Base-by-base conservation (phyloP, 2,888 invertebrate genomes). In the Latrodectus hesperus region DNA sequence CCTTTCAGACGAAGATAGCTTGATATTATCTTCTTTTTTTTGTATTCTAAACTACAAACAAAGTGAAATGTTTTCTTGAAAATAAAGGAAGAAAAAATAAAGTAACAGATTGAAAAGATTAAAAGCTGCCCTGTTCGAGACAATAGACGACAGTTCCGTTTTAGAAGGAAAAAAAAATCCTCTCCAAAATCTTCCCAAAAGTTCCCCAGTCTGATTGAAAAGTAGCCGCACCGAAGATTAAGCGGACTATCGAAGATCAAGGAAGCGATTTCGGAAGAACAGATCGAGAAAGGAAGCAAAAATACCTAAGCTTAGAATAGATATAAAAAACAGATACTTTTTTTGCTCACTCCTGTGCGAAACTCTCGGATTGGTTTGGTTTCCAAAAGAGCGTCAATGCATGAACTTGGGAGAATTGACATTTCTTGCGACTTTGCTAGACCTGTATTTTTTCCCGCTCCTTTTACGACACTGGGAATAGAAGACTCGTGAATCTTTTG, bases 351-450 rank as follows among this genome's bases (percentile, higher is more conserved):
- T 68, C 53, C 55, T 12, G 65, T 73, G 53, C 65, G 73, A 67
- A 84, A 73, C 78, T 84, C 73, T 17, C 55, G 67, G 60, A 77
- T 84, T 77, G 77, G 77, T 77, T 84, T 84, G 77, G 53, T 84
- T 73, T 84, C 84, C 84, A 78, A 78, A 84, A 77, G 77, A 84
- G 84, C 77, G 72, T 84, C 77, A 84, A 84, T 78, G 84, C 77
- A 77, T 84, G 72, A 73, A 84, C 77, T 73, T 77, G n/a, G 72
- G 77, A 78, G 67, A 84, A 77, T 53, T 84, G 77, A 77, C 77
- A 77, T 77, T 84, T 78, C 75, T 75, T 75, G 73, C 65, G 67
- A 81, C 81, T 81, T 81, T 51, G 73, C 52, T 14, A 52, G 84
- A n/a, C 55, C 72, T 65, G 38, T 65, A 17, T 70, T 83, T 76